Percentiles rank a stretch among this genome's conserved stretches.
Evolutionary conservation across 2,797 vertebrate genomes (phyloP).

Genomic region (Cryptoprocta ferox): DNA sequence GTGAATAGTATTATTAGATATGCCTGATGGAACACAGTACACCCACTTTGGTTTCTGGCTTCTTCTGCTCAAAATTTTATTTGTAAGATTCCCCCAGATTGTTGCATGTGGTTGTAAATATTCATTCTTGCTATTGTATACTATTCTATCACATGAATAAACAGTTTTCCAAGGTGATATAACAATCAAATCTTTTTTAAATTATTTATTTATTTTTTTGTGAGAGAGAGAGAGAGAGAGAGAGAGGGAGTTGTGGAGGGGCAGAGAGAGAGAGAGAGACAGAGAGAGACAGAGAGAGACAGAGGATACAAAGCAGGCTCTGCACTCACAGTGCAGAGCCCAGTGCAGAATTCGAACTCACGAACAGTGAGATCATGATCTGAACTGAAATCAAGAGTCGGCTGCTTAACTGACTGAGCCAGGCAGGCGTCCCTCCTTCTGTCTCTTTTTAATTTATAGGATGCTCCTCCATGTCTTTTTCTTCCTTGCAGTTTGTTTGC

Average conservation of each 20-base stretch:
- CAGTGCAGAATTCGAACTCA: too few relatives aligned
- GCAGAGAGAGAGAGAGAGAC: too few relatives aligned
- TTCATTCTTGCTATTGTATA: not conserved
- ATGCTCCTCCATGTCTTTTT: not conserved
- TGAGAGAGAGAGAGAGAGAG: too few relatives aligned
- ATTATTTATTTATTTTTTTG: too few relatives aligned
- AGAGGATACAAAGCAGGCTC: too few relatives aligned
- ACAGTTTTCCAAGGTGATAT: not conserved
- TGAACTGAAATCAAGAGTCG: too few relatives aligned
- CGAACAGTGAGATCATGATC: too few relatives aligned
- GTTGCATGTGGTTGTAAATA: not conserved
- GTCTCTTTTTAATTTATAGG: not conserved
- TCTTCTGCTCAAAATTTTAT: not conserved
- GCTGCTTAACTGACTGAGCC: too few relatives aligned
- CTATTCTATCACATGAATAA: not conserved
- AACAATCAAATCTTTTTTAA: not conserved
- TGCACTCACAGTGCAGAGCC: too few relatives aligned
- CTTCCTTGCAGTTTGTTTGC: not conserved
- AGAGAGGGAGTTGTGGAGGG: too few relatives aligned
- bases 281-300: too few relatives aligned
- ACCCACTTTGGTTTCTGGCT: not conserved
- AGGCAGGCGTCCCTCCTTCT: not conserved
- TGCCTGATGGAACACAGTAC: not conserved
- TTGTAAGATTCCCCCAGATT: not conserved
- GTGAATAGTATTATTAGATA: not conserved